Conservation (phyloP, 2,888 invertebrate genomes). For the Falcaria lacertinaria region DNA sequence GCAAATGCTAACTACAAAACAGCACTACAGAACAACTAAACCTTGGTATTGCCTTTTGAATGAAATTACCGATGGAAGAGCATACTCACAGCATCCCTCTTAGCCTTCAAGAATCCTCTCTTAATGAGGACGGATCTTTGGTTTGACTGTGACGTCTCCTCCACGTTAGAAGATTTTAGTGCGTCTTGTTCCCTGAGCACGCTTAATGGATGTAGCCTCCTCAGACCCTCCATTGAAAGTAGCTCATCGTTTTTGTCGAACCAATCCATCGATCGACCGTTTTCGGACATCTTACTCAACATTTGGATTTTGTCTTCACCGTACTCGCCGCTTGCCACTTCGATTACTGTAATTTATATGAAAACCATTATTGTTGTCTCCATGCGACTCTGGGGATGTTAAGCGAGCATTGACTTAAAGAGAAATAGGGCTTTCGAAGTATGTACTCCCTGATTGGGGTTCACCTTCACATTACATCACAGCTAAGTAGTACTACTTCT, state of each 20-base stretch:
- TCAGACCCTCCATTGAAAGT: conserved; percentile 77
- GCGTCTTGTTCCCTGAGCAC: conserved; percentile 58
- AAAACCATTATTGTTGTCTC: too few relatives aligned
- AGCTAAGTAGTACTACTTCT: too few relatives aligned
- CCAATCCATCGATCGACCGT: conserved; percentile 85
- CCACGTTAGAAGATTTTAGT: conserved; percentile 55
- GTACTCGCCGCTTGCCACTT: conserved; percentile 94
- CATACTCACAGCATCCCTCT: conserved; percentile 83
- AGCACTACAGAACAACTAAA: not conserved
- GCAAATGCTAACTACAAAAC: too few relatives aligned
- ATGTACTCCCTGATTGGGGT: too few relatives aligned
- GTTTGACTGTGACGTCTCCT: conserved; percentile 85
- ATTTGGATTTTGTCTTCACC: conserved; percentile 87
- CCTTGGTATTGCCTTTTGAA: not conserved
- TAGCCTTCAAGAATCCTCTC: conserved; percentile 86
- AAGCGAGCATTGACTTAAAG: too few relatives aligned
- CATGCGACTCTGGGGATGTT: too few relatives aligned
- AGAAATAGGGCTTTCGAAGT: too few relatives aligned
- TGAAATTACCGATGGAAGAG: not conserved
- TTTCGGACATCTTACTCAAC: conserved; percentile 83
- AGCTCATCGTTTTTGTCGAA: conserved; percentile 81
- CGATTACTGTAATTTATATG: conserved; percentile 85
- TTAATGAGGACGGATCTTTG: conserved; percentile 85
- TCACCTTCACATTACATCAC: too few relatives aligned
- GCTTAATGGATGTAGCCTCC: conserved; percentile 77